Evolutionary conservation across 2,797 vertebrate species (phyloP).

Genomic region (Schizopygopsis pylzovi): DNA sequence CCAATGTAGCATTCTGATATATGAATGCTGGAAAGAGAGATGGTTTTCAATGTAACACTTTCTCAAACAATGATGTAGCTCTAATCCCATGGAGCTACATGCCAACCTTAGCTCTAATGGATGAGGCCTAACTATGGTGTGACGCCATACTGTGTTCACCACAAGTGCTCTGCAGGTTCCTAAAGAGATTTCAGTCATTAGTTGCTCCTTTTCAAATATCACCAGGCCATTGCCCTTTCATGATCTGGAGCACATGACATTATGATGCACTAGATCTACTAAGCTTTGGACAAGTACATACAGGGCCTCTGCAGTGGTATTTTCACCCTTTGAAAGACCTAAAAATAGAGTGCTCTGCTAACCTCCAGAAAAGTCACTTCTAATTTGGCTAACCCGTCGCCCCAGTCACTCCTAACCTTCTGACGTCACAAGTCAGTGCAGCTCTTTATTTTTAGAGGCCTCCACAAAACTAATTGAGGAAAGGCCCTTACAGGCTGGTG

Average conservation of each 20-base stretch:
- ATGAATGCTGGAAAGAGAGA: background rate
- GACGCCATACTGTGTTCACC: conserved; percentile 20
- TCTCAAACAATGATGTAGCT: background rate
- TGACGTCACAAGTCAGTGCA: conserved; percentile 66
- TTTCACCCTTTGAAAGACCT: conserved; percentile 73
- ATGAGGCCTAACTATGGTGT: background rate
- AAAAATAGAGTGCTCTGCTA: conserved; percentile 76
- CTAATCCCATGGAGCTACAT: no score
- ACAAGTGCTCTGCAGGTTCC: conserved; percentile 64
- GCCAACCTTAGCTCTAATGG: background rate
- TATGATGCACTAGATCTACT: conserved; percentile 65
- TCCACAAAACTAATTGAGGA: conserved; percentile 70
- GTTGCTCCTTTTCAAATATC: conserved; percentile 73
- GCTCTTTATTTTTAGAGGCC: conserved; percentile 75
- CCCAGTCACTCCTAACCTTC: conserved; percentile 47
- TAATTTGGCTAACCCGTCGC: conserved; percentile 42
- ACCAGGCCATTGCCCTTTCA: conserved; percentile 69
- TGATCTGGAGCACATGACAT: conserved; percentile 69
- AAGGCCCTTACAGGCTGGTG: conserved; percentile 62
- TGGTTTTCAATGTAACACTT: background rate
- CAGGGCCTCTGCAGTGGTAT: conserved; percentile 62
- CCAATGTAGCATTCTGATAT: background rate
- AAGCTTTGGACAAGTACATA: conserved; percentile 67
- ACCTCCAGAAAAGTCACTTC: conserved; percentile 63
- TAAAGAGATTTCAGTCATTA: conserved; percentile 76